Base-by-base conservation (phyloP, 2,113 vertebrate genomes). In the Apistogramma diplotaenia region DNA sequence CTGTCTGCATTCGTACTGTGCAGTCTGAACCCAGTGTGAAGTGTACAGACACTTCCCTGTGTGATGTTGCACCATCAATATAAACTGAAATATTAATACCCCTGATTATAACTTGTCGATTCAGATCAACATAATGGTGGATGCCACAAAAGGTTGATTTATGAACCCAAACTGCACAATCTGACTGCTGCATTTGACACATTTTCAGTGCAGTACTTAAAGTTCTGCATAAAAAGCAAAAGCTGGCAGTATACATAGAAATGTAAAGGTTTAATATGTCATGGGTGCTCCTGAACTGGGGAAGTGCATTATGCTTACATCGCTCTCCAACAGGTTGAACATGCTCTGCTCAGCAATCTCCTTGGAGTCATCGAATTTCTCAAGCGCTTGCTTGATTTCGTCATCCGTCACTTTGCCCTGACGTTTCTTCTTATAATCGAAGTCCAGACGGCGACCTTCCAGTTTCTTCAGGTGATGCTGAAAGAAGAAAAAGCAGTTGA, bases 341-440 rank as follows among this genome's bases (percentile, higher is more conserved):
- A 99, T 99, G 97, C 98, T 99, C 83, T 96, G 97, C 89, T 99
- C 98, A 6, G 98, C 98, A 23, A 99, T 96, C 90, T 99, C 98
- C 94, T 99, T 99, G 72, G 98, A 98, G 74, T 99, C 98, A 29
- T 99, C 97, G 21, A 99, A 99, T 74, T 99, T 99, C 91, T 99
- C 98, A 60, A 99, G 94, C 4, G 98, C 98, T 62, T 97, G 97
- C 76, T 97, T 98, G 84, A 99, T 93, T 85, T 99, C 98, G 0
- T 99, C 98, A 2, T 99, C 98, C 3, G 96, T 96, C 79, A 98
- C 95, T 87, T 97, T 99, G 88, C 97, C 97, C 91, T 99, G 98
- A 49, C 98, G 96, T 90, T 99, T 99, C 95, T 99, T 99, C 93
- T 99, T 99, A 88, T 99, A 99, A 93, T 99, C 98, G 75, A 99